These are phyloP conservation scores for Bujurquina vittata DNA, from an alignment of 2,113 vertebrate genomes.

Conservation along the genomic window DNA sequence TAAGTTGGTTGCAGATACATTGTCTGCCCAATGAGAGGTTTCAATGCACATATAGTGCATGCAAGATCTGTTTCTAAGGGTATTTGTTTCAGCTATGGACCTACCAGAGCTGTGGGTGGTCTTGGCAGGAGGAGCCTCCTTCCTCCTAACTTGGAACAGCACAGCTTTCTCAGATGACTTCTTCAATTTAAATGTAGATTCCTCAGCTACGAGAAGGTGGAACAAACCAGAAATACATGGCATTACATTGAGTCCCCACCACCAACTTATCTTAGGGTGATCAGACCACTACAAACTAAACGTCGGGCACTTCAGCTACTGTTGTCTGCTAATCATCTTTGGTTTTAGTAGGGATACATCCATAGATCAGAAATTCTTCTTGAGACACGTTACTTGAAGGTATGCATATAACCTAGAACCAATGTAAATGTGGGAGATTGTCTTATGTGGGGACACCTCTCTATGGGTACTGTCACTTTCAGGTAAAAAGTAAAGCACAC, in stretches of 20 bases:
- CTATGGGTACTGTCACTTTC: background rate
- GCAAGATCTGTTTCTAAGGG: background rate
- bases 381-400: background rate
- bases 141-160: constrained; percentile 81
- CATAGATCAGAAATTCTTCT: background rate
- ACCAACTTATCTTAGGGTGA: background rate
- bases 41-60: background rate
- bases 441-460: background rate
- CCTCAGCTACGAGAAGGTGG: constrained; percentile 63
- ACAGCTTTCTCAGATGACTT: constrained; percentile 80
- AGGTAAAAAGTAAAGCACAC: background rate
- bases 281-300: background rate
- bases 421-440: background rate
- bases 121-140: constrained; percentile 51
- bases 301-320: background rate
- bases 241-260: background rate
- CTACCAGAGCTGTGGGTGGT: constrained; percentile 45
- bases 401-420: background rate
- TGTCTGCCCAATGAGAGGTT: background rate
- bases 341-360: background rate
- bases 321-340: background rate
- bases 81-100: background rate
- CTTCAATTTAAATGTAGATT: constrained; percentile 81
- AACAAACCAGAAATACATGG: background rate
- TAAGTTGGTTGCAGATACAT: accelerated